Evolutionary conservation across 2,888 invertebrate species (phyloP).

Genomic region (Habrosyne pyritoides): DNA sequence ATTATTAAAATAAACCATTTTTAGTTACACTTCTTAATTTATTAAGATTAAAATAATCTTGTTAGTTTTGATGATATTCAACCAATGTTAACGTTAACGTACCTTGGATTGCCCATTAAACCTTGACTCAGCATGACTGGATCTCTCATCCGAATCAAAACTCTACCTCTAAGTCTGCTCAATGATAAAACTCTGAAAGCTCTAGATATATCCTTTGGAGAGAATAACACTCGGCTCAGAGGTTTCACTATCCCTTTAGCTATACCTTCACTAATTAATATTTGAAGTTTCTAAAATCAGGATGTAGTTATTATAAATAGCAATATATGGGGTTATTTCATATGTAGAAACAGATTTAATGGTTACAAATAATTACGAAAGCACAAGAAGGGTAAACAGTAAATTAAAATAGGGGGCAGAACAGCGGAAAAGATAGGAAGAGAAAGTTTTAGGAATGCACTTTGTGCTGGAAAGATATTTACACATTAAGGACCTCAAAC

Average conservation of each 20-base stretch:
- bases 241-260: slow-evolving; percentile 86
- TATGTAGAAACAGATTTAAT: no score
- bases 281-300: slow-evolving; percentile 64
- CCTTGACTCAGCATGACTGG: slow-evolving; percentile 31
- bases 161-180: slow-evolving; percentile 84
- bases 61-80: no score
- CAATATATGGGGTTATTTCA: slow-evolving; percentile 1
- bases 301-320: slow-evolving; percentile 11
- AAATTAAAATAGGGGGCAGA: no score
- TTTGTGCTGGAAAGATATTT: no score
- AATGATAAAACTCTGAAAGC: slow-evolving; percentile 85
- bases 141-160: slow-evolving; percentile 46
- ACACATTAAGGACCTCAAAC: no score
- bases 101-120: slow-evolving; percentile 43
- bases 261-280: slow-evolving; percentile 85
- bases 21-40: no score
- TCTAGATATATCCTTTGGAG: slow-evolving; percentile 84
- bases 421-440: no score
- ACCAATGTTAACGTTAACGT: slow-evolving; percentile 16
- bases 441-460: no score
- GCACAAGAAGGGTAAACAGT: no score
- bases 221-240: slow-evolving; percentile 85
- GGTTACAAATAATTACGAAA: no score
- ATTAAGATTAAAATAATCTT: no score
- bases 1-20: no score